A percentile compares a stretch with the other conserved stretches of the same genome.
Conservation (phyloP, 2,888 invertebrate genomes). For the Amphipoea lucens region DNA sequence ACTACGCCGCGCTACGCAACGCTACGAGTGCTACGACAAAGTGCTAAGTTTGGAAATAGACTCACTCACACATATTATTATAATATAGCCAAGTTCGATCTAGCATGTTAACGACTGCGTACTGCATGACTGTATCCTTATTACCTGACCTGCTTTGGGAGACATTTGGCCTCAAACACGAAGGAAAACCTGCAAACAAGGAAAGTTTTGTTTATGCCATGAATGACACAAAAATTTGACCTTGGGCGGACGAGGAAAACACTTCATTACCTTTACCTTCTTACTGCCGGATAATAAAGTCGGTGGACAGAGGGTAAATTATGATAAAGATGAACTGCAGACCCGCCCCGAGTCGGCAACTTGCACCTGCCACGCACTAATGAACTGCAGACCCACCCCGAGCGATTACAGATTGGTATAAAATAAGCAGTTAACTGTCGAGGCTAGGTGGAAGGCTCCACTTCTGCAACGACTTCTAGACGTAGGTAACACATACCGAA, state of each 20-base stretch:
- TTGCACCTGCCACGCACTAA: background rate
- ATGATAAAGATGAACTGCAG: too few relatives aligned
- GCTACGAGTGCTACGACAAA: background rate
- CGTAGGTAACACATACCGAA: too few relatives aligned
- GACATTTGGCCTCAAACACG: background rate
- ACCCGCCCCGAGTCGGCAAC: background rate
- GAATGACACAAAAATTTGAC: constrained; percentile 20
- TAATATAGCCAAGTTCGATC: background rate
- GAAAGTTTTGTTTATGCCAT: background rate
- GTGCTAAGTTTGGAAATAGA: background rate
- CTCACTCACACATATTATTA: background rate
- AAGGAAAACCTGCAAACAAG: background rate
- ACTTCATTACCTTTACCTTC: background rate
- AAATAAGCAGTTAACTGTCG: background rate
- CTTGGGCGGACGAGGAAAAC: constrained; percentile 11
- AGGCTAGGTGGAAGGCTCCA: background rate
- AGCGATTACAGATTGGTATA: background rate
- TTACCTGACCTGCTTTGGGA: background rate
- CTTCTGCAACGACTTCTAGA: background rate
- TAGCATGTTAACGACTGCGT: background rate
- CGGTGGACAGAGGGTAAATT: background rate
- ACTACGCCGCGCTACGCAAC: background rate
- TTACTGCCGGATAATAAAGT: background rate
- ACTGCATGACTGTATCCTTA: background rate
- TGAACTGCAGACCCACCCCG: too few relatives aligned